A percentile compares a stretch with the other conserved stretches of the same genome.
phyloP scores from a whole-genome alignment of 2,888 invertebrate species.

The Invenusta paracnida region DNA sequence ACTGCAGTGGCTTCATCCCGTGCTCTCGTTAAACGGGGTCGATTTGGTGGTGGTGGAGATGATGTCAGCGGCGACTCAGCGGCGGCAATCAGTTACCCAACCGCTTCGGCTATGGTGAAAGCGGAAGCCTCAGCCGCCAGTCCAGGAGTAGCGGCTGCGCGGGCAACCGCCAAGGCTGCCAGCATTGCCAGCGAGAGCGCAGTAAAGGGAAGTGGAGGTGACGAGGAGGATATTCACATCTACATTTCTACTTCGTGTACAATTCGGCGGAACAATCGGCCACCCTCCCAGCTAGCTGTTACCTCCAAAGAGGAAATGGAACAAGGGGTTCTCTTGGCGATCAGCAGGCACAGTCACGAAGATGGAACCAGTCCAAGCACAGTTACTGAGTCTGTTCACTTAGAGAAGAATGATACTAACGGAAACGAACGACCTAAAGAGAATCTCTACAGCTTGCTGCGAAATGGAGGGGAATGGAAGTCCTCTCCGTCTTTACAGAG shows the following conservation, averaged over 20 bases:
- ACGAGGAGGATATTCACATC: background rate
- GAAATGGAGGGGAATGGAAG: background rate
- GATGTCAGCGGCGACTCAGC: background rate
- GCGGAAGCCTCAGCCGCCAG: constrained; percentile 26
- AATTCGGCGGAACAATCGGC: background rate
- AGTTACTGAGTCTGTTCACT: background rate
- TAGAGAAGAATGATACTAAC: background rate
- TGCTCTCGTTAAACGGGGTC: background rate
- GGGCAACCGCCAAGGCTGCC: constrained; percentile 32
- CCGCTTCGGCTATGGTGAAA: background rate
- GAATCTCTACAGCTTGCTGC: background rate
- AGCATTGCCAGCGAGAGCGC: constrained; percentile 11
- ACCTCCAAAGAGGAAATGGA: background rate
- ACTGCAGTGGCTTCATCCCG: background rate
- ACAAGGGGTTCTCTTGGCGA: background rate
- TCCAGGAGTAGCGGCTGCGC: constrained; percentile 20
- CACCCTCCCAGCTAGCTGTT: background rate
- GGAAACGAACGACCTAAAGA: background rate
- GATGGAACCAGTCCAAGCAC: background rate
- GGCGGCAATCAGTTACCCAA: background rate
- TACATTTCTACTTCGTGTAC: constrained; percentile 32
- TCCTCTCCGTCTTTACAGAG: no score
- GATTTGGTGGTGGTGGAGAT: background rate
- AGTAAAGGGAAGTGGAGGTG: background rate
- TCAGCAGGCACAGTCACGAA: background rate